These are phyloP conservation scores for Ceratina japonica DNA, from an alignment of 1,140 invertebrate genomes.

Conservation along the genomic window DNA sequence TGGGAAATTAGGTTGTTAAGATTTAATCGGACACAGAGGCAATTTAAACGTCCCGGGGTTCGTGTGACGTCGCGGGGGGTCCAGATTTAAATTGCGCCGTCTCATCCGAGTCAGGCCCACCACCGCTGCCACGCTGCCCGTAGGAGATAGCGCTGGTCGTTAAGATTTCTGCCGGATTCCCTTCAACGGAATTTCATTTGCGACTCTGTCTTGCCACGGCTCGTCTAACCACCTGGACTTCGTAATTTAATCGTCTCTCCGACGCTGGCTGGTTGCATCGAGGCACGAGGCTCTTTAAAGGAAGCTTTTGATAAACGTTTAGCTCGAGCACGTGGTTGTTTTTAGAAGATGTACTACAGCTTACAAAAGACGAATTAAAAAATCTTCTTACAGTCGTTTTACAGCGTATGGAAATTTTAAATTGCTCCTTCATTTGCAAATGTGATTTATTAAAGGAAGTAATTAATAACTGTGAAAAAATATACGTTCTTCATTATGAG, in stretches of 20 bases:
- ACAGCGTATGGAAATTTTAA: too few relatives aligned
- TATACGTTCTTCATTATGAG: background rate
- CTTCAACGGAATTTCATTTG: constrained; percentile 47
- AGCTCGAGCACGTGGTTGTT: background rate
- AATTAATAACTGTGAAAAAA: too few relatives aligned
- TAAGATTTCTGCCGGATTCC: constrained; percentile 47
- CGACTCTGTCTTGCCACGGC: background rate
- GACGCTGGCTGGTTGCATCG: constrained; percentile 3
- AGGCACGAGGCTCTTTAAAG: constrained; percentile 11
- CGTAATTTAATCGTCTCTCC: constrained; percentile 34
- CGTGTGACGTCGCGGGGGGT: background rate
- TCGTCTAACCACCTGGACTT: constrained; percentile 15
- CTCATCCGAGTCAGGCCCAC: constrained; percentile 20
- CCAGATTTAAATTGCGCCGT: constrained; percentile 43
- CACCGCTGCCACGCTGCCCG: constrained; percentile 31
- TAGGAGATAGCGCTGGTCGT: constrained; percentile 39
- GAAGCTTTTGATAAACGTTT: constrained; percentile 12
- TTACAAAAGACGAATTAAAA: too few relatives aligned
- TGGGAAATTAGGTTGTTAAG: constrained; percentile 47
- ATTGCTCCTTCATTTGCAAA: too few relatives aligned
- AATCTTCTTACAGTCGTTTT: too few relatives aligned
- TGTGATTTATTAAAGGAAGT: too few relatives aligned
- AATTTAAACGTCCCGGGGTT: constrained; percentile 23
- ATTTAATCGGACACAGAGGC: constrained; percentile 50
- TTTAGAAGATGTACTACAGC: too few relatives aligned